Evolutionary conservation across 2,888 invertebrate genomes (phyloP).

Genomic region (Sisyra nigra): DNA sequence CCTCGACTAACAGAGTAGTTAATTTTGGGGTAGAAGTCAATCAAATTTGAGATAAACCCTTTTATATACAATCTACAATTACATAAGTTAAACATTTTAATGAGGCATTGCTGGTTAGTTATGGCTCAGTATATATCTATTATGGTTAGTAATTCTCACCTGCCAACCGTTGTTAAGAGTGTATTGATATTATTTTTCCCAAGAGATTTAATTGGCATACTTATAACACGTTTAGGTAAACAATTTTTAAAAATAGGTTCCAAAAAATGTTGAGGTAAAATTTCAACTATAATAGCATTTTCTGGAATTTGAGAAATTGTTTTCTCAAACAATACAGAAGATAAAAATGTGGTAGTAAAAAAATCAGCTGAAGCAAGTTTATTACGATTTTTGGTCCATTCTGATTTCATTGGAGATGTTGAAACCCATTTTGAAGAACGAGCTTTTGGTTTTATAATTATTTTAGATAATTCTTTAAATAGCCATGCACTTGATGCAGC

Average conservation of each 20-base stretch:
- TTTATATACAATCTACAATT: slow-evolving; percentile 60
- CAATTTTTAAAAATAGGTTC: slow-evolving; percentile 75
- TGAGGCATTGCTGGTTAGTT: neutral
- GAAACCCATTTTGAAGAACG: slow-evolving; percentile 72
- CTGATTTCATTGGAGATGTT: slow-evolving; percentile 54
- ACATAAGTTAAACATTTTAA: slow-evolving; percentile 18
- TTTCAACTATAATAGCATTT: slow-evolving; percentile 71
- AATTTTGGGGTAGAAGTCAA: slow-evolving; percentile 59
- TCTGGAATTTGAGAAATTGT: slow-evolving; percentile 60
- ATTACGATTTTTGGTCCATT: slow-evolving; percentile 45
- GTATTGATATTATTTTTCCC: slow-evolving; percentile 45
- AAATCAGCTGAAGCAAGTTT: slow-evolving; percentile 68
- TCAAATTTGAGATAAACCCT: slow-evolving; percentile 58
- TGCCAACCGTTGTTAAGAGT: slow-evolving; percentile 45
- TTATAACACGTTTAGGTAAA: slow-evolving; percentile 48
- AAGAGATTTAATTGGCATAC: slow-evolving; percentile 63
- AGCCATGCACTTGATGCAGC: slow-evolving; percentile 50
- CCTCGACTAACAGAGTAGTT: slow-evolving; percentile 71
- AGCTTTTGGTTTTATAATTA: slow-evolving; percentile 45
- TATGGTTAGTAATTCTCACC: slow-evolving; percentile 26
- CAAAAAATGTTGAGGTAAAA: slow-evolving; percentile 78
- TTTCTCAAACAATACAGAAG: slow-evolving; percentile 58
- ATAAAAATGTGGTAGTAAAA: slow-evolving; percentile 70
- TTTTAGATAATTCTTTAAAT: slow-evolving; percentile 40
- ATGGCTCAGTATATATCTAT: too few relatives aligned